Evolutionary conservation across 2,888 invertebrate genomes (phyloP), one percentile per base, ranked within the genome.

Genomic region (Physocephala rufipes): DNA sequence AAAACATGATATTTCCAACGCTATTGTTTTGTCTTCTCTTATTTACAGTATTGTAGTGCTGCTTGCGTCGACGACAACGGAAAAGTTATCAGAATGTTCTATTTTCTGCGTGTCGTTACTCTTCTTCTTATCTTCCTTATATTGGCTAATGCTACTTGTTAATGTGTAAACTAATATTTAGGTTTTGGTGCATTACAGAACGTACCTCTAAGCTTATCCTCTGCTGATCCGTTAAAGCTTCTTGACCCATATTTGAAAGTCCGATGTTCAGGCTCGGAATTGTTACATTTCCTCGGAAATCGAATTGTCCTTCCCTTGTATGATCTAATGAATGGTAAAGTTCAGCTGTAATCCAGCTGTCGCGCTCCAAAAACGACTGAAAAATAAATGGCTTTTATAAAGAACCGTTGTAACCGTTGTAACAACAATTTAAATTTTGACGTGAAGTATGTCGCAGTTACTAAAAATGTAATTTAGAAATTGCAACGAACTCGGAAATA

Each of bases 331-430:
- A 88, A 82, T 94, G 94, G 78, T 90, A 89, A 73, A 94, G 85
- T 82, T 90, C 90, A 76, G 94, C 89, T 74, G 89, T 90, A 24
- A 93, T 83, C 89, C 91, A 92, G 43, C 92, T 91, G 85, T 94
- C 93, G 79, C 91, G 91, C 80, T 94, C 93, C 74, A 93, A 82
- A 78, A 88, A 89, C 64, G 86, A 87, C 90, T 90, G 24, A 45
- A 45, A 55, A 51, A 67, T 36, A 2, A 3, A 26, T 12, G 43
- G 2, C 1, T 24, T 16, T 47, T 7, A 30, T 4, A 9, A 16
- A 15, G n/a, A 16, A 4, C 15, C 12, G 7, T 26, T 45, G 13
- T 63, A 47, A 7, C 4, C 9, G 36, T 36, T 9, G 4, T 7
- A 36, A 36, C 36, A 36, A 36, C 9, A 36, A 36, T 36, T 36